phyloP scores from a whole-genome alignment of 1,140 invertebrate genomes.

The Vollenhovia emeryi region DNA sequence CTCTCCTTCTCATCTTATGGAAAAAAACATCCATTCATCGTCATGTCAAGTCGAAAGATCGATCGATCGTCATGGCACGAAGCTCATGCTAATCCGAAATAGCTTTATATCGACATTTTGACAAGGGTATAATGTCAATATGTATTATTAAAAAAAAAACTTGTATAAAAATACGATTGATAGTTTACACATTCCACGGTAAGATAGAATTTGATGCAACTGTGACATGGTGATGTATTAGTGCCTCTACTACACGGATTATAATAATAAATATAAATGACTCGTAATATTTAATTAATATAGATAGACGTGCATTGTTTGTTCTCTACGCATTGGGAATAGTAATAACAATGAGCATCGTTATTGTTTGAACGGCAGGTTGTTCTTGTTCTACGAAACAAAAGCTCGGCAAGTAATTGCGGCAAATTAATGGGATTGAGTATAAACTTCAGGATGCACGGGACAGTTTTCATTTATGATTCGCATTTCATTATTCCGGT shows the following conservation, averaged over 20 bases:
- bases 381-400: conserved; percentile 40
- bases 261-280: background rate
- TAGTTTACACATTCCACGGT: background rate
- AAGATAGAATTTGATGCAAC: background rate
- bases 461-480: conserved; percentile 56
- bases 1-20: background rate
- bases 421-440: conserved; percentile 54
- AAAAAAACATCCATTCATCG: conserved; percentile 31
- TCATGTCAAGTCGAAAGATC: conserved; percentile 21
- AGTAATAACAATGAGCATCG: conserved; percentile 36
- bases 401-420: conserved; percentile 56
- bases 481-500: conserved; percentile 52
- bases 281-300: conserved; percentile 37
- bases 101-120: conserved; percentile 35
- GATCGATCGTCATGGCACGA: background rate
- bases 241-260: background rate
- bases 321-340: background rate
- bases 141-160: background rate
- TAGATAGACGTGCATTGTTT: background rate
- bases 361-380: conserved; percentile 45
- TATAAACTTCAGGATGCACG: conserved; percentile 42
- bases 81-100: background rate
- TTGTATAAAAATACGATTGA: background rate
- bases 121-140: conserved; percentile 25
- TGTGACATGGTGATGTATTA: background rate